phyloP scores from a whole-genome alignment of 1,140 invertebrate species.

The Saccostrea cuccullata region DNA sequence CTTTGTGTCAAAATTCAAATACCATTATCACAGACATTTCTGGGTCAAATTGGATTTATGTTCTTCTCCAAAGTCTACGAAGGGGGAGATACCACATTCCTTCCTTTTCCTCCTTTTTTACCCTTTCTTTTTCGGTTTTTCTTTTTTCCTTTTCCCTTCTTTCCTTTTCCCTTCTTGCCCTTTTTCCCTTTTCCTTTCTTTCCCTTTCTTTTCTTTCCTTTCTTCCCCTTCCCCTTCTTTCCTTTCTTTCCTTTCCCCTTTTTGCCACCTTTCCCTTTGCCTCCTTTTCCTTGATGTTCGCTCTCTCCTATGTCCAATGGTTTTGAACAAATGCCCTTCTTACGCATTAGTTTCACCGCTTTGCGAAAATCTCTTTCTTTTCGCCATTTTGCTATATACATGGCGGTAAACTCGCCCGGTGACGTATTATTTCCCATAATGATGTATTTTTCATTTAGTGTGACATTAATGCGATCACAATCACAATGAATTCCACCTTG shows the following conservation, averaged over 20 bases:
- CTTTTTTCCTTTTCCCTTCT: not conserved
- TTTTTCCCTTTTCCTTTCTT: conserved; percentile 35
- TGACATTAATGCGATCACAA: conserved; percentile 74
- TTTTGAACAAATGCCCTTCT: conserved; percentile 35
- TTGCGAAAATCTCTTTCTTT: conserved; percentile 63
- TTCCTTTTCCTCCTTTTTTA: not conserved
- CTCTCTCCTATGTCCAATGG: conserved; percentile 29
- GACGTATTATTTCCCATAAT: conserved; percentile 80
- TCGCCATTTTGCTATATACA: conserved; percentile 60
- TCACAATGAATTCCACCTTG: conserved; percentile 78
- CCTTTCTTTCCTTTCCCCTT: conserved; percentile 15
- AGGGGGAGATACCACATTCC: not conserved
- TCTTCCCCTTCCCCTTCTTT: conserved; percentile 41
- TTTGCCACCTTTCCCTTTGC: conserved; percentile 23
- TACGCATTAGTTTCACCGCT: conserved; percentile 60
- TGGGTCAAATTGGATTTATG: conserved; percentile 19
- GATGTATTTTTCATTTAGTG: conserved; percentile 75
- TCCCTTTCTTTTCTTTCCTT: conserved; percentile 40
- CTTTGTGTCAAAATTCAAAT: conserved; percentile 7
- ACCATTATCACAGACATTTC: conserved; percentile 25
- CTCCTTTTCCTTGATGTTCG: not conserved
- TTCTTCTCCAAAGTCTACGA: not conserved
- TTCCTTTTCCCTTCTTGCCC: conserved; percentile 18
- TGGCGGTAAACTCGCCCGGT: conserved; percentile 46
- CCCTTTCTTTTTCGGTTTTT: not conserved